Base-by-base conservation (phyloP, 1,140 invertebrate species). In the Daktulosphaira vitifoliae region DNA sequence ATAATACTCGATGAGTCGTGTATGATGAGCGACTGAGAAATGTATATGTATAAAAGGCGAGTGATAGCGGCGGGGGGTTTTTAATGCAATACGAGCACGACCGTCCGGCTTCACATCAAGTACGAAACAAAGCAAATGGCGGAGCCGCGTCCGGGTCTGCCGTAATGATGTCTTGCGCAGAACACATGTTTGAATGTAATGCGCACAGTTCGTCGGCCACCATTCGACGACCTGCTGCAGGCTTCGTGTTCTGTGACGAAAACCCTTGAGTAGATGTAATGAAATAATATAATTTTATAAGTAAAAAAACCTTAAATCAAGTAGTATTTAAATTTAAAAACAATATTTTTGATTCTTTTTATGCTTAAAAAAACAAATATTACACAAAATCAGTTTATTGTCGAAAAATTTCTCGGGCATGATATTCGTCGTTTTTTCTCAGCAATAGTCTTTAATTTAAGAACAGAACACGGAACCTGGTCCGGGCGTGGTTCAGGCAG, bases 31-130 rank as follows among this genome's bases (percentile, higher is more conserved):
- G 29, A 54, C 33, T 26, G 38, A 25, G 37, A 42, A 33, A 33
- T 33, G 29, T 33, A 33, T 11, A 33, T 33, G 29, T 33, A 33
- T 6, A 33, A 33, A 16, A 56, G 3, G 0, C 2, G 37, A 5
- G 39, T 39, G 26, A 26, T 22, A 48, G 56, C 42, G 26, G 56
- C 23, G 54, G 42, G 15, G 4, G 6, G n/a, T 59, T 25, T 9
- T 25, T 29, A 25, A 16, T 11, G 56, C 39, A 23, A 38, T 26
- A 25, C 42, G 25, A 62, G 26, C 26, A 62, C 56, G 13, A 48
- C 56, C 56, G 42, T 48, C 56, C 42, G 25, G 11, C 56, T 29
- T 62, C 56, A 62, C 56, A 62, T 62, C 56, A 62, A 33, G 42
- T 48, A 62, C 56, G 56, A 62, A 62, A 62, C 56, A 62, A 62